Conservation (phyloP, 2,113 vertebrate species). For the Pardalotus punctatus region DNA sequence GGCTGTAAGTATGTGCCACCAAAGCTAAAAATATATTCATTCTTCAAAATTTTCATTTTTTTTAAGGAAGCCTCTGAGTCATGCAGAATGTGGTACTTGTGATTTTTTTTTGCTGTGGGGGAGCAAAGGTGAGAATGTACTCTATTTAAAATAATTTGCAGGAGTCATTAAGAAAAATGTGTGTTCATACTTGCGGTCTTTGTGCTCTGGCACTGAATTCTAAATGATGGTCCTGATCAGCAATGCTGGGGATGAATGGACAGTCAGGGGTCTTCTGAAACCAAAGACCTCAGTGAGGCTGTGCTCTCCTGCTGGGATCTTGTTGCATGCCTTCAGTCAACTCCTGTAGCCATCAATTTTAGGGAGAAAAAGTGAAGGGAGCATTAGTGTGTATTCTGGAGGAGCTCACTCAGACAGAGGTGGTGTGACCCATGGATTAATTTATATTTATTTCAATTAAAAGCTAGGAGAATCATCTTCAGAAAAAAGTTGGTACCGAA, state of each 20-base stretch:
- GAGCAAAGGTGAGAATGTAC: not conserved
- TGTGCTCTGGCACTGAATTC: not conserved
- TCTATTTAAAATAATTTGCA: not conserved
- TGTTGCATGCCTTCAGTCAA: not conserved
- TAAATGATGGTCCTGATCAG: not conserved
- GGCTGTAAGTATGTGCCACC: constrained; percentile 84
- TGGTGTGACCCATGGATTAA: not conserved
- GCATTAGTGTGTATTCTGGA: not conserved
- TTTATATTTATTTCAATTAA: not conserved
- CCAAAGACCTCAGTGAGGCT: not conserved
- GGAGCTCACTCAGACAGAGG: not conserved
- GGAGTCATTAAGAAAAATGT: not conserved
- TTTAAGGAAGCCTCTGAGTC: not conserved
- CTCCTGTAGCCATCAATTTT: not conserved
- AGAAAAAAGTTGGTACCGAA: not conserved
- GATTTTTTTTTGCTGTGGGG: not conserved
- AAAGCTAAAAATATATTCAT: not conserved
- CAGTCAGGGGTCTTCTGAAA: not conserved
- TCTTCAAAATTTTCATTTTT: not conserved
- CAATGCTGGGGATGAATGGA: not conserved
- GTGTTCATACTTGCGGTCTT: not conserved
- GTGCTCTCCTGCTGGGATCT: not conserved
- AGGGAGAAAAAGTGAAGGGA: not conserved
- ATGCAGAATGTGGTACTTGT: not conserved
- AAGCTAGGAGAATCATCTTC: not conserved